These are phyloP conservation scores for Elgaria multicarinata DNA, from an alignment of 2,113 vertebrate species.

Conservation along the genomic window DNA sequence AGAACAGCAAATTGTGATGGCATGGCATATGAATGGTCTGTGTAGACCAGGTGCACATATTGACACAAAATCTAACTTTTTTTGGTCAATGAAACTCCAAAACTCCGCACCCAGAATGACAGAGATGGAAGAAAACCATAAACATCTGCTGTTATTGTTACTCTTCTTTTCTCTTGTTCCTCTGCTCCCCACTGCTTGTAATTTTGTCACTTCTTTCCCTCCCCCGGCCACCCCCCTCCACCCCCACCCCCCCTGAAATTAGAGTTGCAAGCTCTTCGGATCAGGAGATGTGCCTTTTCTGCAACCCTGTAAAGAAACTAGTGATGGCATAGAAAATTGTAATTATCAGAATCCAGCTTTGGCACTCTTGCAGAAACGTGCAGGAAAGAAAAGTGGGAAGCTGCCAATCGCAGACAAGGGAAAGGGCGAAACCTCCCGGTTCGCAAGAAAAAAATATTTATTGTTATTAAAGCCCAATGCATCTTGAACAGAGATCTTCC, in stretches of 20 bases:
- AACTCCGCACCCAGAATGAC: neutral
- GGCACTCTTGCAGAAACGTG: neutral
- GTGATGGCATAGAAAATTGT: too few relatives aligned
- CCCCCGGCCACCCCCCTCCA: neutral
- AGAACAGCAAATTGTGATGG: neutral
- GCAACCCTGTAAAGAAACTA: neutral
- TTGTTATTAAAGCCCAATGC: too few relatives aligned
- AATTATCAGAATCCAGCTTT: neutral
- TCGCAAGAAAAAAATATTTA: neutral
- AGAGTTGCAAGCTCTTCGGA: neutral
- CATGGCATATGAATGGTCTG: neutral
- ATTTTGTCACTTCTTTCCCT: neutral
- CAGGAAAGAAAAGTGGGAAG: neutral
- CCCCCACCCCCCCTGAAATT: neutral
- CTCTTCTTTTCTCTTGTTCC: neutral
- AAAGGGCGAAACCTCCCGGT: neutral
- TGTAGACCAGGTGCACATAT: neutral
- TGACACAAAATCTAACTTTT: neutral
- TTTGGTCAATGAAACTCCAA: too few relatives aligned
- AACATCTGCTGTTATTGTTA: neutral
- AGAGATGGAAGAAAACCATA: neutral
- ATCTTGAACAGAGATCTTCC: neutral
- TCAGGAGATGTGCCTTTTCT: neutral
- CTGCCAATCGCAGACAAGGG: neutral
- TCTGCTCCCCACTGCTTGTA: neutral